Percentiles rank a stretch among this genome's conserved stretches.
Conservation (phyloP, 2,113 vertebrate genomes). For the Egretta garzetta region DNA sequence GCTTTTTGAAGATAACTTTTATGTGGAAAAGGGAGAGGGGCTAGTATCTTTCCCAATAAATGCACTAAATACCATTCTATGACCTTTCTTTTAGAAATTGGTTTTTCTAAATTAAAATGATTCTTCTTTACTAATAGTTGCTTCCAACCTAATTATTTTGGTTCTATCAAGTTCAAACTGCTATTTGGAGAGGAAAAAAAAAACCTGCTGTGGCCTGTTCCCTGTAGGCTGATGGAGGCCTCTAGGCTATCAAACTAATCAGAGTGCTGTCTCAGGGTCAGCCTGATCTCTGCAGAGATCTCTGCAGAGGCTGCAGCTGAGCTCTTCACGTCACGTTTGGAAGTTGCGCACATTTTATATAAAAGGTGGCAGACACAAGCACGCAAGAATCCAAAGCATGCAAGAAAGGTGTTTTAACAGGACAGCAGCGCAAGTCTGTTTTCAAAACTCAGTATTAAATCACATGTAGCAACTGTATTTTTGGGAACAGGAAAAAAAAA, state of each 20-base stretch:
- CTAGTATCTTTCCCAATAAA: neutral
- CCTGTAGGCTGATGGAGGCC: neutral
- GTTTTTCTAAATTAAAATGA: neutral
- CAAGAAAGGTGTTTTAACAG: neutral
- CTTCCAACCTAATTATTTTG: conserved; percentile 34
- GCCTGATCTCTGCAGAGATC: neutral
- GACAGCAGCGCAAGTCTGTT: neutral
- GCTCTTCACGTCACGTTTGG: neutral
- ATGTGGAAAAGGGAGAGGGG: neutral
- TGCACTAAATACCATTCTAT: neutral
- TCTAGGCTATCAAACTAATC: conserved; percentile 27
- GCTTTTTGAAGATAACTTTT: neutral
- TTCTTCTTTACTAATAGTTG: neutral
- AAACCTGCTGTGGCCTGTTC: neutral
- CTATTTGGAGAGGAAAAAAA: conserved; percentile 26
- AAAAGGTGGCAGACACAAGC: neutral
- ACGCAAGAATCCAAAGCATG: neutral
- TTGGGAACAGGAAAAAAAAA: neutral
- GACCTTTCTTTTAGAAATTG: neutral
- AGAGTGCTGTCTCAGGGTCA: neutral
- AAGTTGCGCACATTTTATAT: neutral
- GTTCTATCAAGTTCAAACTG: neutral
- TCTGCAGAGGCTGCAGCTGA: neutral
- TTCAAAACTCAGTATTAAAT: neutral
- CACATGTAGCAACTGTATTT: neutral